Evolutionary conservation across 2,888 invertebrate species (phyloP).

Genomic region (Xestia rhomboidea): DNA sequence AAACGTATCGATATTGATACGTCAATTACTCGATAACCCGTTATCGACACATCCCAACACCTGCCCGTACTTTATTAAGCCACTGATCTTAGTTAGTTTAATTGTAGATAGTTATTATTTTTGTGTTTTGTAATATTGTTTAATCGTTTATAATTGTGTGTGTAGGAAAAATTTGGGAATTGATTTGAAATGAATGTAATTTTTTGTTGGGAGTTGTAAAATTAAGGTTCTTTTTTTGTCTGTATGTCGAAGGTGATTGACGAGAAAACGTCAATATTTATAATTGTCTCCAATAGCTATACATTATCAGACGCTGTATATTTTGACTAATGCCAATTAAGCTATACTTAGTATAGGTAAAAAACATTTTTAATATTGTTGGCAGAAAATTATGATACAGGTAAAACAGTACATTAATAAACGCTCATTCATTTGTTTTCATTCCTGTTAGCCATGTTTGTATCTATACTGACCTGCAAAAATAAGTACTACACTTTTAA

Average conservation of each 20-base stretch:
- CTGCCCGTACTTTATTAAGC: slow-evolving; percentile 67
- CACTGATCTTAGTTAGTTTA: slow-evolving; percentile 58
- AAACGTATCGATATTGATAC: slow-evolving; percentile 69
- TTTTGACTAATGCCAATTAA: neutral
- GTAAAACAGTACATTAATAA: neutral
- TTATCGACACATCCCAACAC: slow-evolving; percentile 79
- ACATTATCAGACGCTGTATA: too few relatives aligned
- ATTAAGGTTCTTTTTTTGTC: neutral
- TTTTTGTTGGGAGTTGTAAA: slow-evolving; percentile 4
- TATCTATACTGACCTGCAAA: too few relatives aligned
- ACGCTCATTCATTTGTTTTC: neutral
- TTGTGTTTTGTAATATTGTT: slow-evolving; percentile 56
- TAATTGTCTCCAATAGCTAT: too few relatives aligned
- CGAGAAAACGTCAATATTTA: neutral
- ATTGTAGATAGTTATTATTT: slow-evolving; percentile 63
- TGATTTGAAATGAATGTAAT: slow-evolving; percentile 17
- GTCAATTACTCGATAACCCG: slow-evolving; percentile 78
- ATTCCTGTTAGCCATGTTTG: neutral
- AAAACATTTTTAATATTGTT: neutral
- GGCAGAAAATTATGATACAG: neutral
- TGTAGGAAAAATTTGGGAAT: slow-evolving; percentile 12
- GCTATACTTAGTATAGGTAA: too few relatives aligned
- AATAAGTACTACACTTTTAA: too few relatives aligned
- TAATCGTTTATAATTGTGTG: slow-evolving; percentile 60
- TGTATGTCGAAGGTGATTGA: neutral